phyloP scores from a whole-genome alignment of 2,113 vertebrate species.

The rat (Rattus norvegicus) region GRCr8 NC_086040.1:5487501-5488000 shows the following conservation, averaged over 20 bases:
- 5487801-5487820: no score
- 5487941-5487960: no score
- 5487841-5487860: no score
- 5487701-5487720: background rate
- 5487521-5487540: conserved; percentile 76
- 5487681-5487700: background rate
- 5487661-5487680: background rate
- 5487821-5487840: no score
- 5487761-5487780: background rate
- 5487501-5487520: conserved; percentile 61
- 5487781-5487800: background rate
- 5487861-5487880: no score
- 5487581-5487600: background rate
- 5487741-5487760: conserved; percentile 45
- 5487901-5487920: no score
- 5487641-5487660: background rate
- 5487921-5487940: no score
- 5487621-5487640: conserved; percentile 1
- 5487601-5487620: conserved; percentile 3
- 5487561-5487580: background rate
- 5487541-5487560: background rate
- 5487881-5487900: no score
- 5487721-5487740: conserved; percentile 28
- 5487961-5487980: no score
- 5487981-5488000: no score